phyloP scores from a whole-genome alignment of 2,797 vertebrate species.

The Catharus ustulatus region DNA sequence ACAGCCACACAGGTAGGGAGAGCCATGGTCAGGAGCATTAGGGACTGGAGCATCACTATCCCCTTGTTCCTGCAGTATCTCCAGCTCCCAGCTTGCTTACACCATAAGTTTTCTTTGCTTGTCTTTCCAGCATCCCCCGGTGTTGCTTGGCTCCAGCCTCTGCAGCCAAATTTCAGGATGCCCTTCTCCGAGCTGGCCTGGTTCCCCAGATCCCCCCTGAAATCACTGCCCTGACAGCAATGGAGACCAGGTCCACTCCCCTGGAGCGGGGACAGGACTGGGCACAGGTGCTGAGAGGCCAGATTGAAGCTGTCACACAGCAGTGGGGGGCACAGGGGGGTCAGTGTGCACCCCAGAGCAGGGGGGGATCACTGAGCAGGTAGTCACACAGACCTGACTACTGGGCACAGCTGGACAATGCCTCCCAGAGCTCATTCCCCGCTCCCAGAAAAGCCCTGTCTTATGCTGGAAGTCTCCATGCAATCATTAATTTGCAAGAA shows the following conservation, averaged over 20 bases:
- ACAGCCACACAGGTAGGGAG: neutral
- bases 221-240: conserved; percentile 75
- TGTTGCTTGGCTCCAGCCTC: conserved; percentile 91
- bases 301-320: conserved; percentile 50
- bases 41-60: neutral
- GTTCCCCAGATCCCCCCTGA: conserved; percentile 76
- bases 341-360: neutral
- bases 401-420: neutral
- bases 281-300: conserved; percentile 76
- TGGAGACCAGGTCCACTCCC: conserved; percentile 75
- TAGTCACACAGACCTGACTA: neutral
- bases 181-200: conserved; percentile 80
- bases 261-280: conserved; percentile 82
- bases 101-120: neutral
- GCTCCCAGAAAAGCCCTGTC: neutral
- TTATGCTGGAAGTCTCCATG: neutral
- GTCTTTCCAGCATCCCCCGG: conserved; percentile 39
- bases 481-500: neutral
- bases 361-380: rapidly evolving
- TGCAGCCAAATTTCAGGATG: conserved; percentile 87
- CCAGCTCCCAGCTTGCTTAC: rapidly evolving
- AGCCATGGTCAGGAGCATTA: neutral
- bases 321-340: neutral
- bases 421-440: neutral
- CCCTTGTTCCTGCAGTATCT: neutral